These are phyloP conservation scores for Bombus waltoni DNA, from an alignment of 1,140 invertebrate species.

Conservation along the genomic window DNA sequence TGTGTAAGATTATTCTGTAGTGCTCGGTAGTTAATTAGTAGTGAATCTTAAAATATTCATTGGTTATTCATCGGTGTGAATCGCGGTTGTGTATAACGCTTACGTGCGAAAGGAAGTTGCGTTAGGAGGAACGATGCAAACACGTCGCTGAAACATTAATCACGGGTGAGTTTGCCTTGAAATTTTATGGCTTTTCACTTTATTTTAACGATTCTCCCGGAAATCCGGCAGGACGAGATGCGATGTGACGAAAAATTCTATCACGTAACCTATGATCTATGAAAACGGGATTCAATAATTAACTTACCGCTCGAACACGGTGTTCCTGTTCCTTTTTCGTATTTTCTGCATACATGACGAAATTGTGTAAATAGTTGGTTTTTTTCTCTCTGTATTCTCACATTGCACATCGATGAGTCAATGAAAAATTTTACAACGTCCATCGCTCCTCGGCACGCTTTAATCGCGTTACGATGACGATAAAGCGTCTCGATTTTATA, in stretches of 20 bases:
- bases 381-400: constrained; percentile 22
- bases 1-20: constrained; percentile 40
- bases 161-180: constrained; percentile 62
- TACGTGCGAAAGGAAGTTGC: not conserved
- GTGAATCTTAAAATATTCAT: constrained; percentile 26
- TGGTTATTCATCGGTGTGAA: not conserved
- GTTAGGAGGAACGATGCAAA: constrained; percentile 53
- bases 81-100: not conserved
- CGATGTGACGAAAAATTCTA: constrained; percentile 9
- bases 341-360: constrained; percentile 42
- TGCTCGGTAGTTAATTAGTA: constrained; percentile 28
- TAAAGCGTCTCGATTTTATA: constrained; percentile 22
- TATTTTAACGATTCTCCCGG: constrained; percentile 44
- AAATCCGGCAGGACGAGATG: constrained; percentile 8
- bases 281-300: constrained; percentile 3
- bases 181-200: constrained; percentile 49
- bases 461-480: constrained; percentile 8
- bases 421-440: constrained; percentile 25
- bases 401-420: constrained; percentile 37
- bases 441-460: constrained; percentile 16
- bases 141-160: constrained; percentile 52
- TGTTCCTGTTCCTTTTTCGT: constrained; percentile 18
- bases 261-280: not conserved
- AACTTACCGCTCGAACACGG: constrained; percentile 2
- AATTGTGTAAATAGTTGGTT: constrained; percentile 50